Evolutionary conservation across 2,113 vertebrate genomes (phyloP).

Genomic region (Mormyrus lacerda): DNA sequence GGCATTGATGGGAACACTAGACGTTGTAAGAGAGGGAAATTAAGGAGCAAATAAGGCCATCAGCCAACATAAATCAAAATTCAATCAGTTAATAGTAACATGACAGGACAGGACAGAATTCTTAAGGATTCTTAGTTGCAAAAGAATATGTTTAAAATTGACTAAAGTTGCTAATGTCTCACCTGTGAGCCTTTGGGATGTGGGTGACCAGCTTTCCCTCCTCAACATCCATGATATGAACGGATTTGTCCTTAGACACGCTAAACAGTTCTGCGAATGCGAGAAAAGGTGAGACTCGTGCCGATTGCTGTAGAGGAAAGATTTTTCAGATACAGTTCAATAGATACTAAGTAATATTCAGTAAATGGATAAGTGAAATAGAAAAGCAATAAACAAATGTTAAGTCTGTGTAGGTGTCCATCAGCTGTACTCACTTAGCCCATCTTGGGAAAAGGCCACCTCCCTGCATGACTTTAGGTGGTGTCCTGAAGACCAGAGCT

Average conservation of each 20-base stretch:
- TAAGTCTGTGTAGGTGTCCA: neutral
- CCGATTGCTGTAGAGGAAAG: neutral
- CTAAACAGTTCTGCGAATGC: constrained; percentile 69
- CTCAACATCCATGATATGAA: constrained; percentile 80
- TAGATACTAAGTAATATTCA: neutral
- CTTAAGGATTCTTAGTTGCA: neutral
- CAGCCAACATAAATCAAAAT: neutral
- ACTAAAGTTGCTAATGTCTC: constrained; percentile 5
- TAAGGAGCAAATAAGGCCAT: neutral
- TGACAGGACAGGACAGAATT: neutral
- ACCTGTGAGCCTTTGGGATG: constrained; percentile 81
- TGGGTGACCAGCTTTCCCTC: constrained; percentile 73
- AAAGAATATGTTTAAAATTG: neutral
- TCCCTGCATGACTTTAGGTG: constrained; percentile 91
- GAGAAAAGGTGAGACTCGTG: neutral
- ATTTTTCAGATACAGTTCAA: neutral
- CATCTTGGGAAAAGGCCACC: constrained; percentile 75
- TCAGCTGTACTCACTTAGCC: constrained; percentile 61
- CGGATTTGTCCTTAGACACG: constrained; percentile 83
- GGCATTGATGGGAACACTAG: constrained; percentile 70
- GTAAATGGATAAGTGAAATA: neutral
- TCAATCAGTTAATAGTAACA: neutral
- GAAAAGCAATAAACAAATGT: neutral
- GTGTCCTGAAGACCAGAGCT: constrained; percentile 95
- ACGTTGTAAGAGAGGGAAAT: neutral